Evolutionary conservation across 2,113 vertebrate species (phyloP).

Genomic region (Haemorhous mexicanus): DNA sequence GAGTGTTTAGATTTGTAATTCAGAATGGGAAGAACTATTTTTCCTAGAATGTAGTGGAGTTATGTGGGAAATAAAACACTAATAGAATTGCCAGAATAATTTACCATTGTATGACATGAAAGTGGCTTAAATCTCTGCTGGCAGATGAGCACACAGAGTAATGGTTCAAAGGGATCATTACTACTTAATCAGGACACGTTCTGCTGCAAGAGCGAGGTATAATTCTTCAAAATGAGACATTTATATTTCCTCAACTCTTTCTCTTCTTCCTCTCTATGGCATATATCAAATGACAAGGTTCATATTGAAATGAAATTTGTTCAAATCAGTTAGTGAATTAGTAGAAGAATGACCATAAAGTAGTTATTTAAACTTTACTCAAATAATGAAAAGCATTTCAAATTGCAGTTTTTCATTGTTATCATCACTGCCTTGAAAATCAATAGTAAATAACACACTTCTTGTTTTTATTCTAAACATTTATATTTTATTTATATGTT

Average conservation of each 20-base stretch:
- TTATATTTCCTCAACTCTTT: constrained; percentile 37
- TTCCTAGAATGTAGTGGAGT: neutral
- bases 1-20: neutral
- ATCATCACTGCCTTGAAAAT: neutral
- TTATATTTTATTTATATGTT: neutral
- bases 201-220: neutral
- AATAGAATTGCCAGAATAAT: constrained; percentile 12
- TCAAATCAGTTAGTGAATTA: neutral
- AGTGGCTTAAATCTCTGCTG: constrained; percentile 43
- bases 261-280: neutral
- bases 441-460: neutral
- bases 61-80: constrained; percentile 3
- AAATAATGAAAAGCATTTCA: constrained; percentile 14
- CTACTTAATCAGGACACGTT: constrained; percentile 4
- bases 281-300: constrained; percentile 14
- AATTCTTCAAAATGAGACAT: constrained; percentile 27
- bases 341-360: neutral
- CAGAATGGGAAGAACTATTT: constrained; percentile 1
- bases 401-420: neutral
- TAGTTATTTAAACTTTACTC: neutral
- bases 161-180: constrained; percentile 34
- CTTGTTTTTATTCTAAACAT: neutral
- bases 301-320: constrained; percentile 4
- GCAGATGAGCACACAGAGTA: constrained; percentile 6
- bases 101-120: neutral